Evolutionary conservation across 1,140 invertebrate genomes (phyloP).

Genomic region (Leptinotarsa undecemlineata): DNA sequence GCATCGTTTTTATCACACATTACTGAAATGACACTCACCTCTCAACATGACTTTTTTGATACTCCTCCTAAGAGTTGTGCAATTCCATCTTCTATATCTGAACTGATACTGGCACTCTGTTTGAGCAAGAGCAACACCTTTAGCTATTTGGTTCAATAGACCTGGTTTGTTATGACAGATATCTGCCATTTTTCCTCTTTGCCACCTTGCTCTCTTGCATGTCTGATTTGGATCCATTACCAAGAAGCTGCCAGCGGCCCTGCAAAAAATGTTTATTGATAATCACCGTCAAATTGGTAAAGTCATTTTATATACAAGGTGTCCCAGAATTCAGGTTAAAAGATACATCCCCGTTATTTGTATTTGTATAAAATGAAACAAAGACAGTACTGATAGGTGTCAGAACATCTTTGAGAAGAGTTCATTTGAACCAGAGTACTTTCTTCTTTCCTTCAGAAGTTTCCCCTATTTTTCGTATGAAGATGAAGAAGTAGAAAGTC

Average conservation of each 20-base stretch:
- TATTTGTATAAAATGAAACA: too few relatives aligned
- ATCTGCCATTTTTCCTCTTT: conserved; percentile 72
- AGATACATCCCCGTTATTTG: too few relatives aligned
- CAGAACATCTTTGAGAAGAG: too few relatives aligned
- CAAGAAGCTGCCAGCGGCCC: conserved; percentile 79
- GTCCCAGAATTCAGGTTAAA: too few relatives aligned
- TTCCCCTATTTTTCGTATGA: too few relatives aligned
- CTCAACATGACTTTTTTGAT: conserved; percentile 79
- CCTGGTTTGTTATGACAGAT: conserved; percentile 78
- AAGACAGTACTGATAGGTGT: too few relatives aligned
- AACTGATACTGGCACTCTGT: conserved; percentile 86
- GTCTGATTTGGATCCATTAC: conserved; percentile 86
- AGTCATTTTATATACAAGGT: too few relatives aligned
- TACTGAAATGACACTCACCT: conserved; percentile 62
- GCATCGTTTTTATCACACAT: too few relatives aligned
- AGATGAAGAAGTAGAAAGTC: too few relatives aligned
- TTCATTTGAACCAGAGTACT: too few relatives aligned
- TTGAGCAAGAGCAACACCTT: conserved; percentile 77
- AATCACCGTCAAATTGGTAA: too few relatives aligned
- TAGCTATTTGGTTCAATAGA: conserved; percentile 75
- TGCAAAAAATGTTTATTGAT: conserved; percentile 52
- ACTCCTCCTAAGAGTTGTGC: conserved; percentile 74
- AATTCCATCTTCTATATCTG: conserved; percentile 81
- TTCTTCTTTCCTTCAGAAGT: too few relatives aligned
- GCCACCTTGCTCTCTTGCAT: conserved; percentile 76